Evolutionary conservation across 53 echinoderm and acorn worm species (phyloP), one percentile per base, ranked within the genome.

Genomic region (Holothuria scabra): DNA sequence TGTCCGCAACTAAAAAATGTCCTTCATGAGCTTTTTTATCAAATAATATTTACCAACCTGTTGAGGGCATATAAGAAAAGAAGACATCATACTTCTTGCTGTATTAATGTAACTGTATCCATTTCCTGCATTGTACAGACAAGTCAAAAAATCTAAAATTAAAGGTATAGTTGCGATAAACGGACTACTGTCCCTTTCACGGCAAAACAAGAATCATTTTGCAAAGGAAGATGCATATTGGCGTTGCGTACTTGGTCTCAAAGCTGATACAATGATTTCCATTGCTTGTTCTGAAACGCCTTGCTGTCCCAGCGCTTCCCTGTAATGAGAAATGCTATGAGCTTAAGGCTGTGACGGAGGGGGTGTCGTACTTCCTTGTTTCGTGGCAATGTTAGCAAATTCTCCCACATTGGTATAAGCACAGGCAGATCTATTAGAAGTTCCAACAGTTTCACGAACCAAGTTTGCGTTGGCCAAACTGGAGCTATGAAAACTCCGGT

Each of bases 381-480:
- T 35, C 34, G 21, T 31, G 70, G 70, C 19, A 69, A 68, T 26
- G 24, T 68, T 18, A 88, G 64, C 61, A 68, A 26, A 29, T 72
- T 63, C 41, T 74, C 59, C 32, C 28, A 60, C 70, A 26, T 33
- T 76, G 89, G 76, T 21, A 89, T 61, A 6, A 84, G 10, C 0
- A 86, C 6, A 26, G 90, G 86, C 22, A 33, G 71, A 13, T 81
- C 81, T 37, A 81, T 67, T 26, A 90, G 20, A 23, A 90, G 29
- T 19, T 82, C 76, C 60, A n/a, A n/a, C n/a, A n/a, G n/a, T n/a
- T n/a, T n/a, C n/a, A n/a, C n/a, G n/a, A n/a, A n/a, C n/a, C n/a
- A n/a, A n/a, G n/a, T n/a, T n/a, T n/a, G n/a, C n/a, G n/a, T n/a
- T n/a, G n/a, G n/a, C n/a, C n/a, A n/a, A n/a, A n/a, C n/a, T n/a